A percentile compares a stretch with the other conserved stretches of the same genome.
These are phyloP conservation scores for Pristiophorus japonicus DNA, from an alignment of 2,113 vertebrate species.

Conservation along the genomic window DNA sequence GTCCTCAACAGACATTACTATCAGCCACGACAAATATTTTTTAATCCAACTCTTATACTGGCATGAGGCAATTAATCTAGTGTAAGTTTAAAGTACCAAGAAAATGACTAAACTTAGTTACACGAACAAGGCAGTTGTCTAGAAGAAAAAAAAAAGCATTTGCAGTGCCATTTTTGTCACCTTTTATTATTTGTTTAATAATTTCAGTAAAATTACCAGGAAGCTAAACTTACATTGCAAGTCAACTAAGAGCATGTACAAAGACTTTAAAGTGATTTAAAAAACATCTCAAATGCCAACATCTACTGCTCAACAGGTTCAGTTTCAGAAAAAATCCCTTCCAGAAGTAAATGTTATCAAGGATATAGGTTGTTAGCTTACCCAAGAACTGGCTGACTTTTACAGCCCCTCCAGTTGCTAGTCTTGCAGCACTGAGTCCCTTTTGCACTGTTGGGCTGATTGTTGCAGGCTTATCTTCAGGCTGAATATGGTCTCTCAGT, in stretches of 20 bases:
- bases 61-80: too few relatives aligned
- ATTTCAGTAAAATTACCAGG: too few relatives aligned
- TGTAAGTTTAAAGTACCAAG: too few relatives aligned
- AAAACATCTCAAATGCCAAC: background rate
- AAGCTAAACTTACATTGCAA: background rate
- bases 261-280: background rate
- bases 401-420: slow-evolving; percentile 88
- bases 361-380: slow-evolving; percentile 49
- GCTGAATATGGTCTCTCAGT: slow-evolving; percentile 85
- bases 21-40: too few relatives aligned
- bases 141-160: too few relatives aligned
- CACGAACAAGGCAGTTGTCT: too few relatives aligned
- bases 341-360: background rate
- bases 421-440: slow-evolving; percentile 86
- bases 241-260: background rate
- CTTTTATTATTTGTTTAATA: too few relatives aligned
- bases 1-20: too few relatives aligned
- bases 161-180: too few relatives aligned
- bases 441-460: slow-evolving; percentile 80
- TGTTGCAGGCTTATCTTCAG: slow-evolving; percentile 81
- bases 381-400: slow-evolving; percentile 96
- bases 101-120: too few relatives aligned
- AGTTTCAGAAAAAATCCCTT: background rate
- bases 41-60: too few relatives aligned
- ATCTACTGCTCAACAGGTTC: background rate